Evolutionary conservation across 2,797 vertebrate species (phyloP).

Genomic region (Protosalanx chinensis): DNA sequence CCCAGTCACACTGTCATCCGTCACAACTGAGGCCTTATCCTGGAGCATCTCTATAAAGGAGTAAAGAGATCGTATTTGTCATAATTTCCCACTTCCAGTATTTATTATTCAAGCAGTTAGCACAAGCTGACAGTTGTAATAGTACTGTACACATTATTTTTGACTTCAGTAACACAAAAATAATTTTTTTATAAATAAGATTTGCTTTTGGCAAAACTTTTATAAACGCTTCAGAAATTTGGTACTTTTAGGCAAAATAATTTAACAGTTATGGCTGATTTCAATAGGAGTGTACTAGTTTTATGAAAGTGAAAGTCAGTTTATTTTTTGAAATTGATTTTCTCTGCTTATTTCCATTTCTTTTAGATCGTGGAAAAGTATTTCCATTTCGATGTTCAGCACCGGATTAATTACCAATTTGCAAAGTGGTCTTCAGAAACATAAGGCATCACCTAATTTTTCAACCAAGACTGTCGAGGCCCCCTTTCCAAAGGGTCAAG

Average conservation of each 20-base stretch:
- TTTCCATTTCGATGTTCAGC: background rate
- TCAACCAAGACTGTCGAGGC: constrained; percentile 27
- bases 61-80: constrained; percentile 24
- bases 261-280: background rate
- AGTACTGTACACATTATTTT: background rate
- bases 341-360: no score
- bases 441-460: constrained; percentile 4
- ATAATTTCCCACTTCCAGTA: background rate
- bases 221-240: constrained; percentile 6
- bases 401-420: background rate
- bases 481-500: constrained; percentile 43
- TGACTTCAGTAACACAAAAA: background rate
- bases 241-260: constrained; percentile 13
- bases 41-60: constrained; percentile 91
- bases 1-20: constrained; percentile 82
- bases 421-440: background rate
- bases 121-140: background rate
- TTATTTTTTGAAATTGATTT: background rate
- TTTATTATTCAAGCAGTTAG: background rate
- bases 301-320: background rate
- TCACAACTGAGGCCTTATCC: constrained; percentile 90
- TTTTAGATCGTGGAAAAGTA: no score
- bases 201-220: background rate
- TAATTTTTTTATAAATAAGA: background rate
- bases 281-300: background rate